A percentile compares a stretch with the other conserved stretches of the same genome.
phyloP scores from a whole-genome alignment of 2,113 vertebrate genomes.

The Rhynchopsitta pachyrhyncha region DNA sequence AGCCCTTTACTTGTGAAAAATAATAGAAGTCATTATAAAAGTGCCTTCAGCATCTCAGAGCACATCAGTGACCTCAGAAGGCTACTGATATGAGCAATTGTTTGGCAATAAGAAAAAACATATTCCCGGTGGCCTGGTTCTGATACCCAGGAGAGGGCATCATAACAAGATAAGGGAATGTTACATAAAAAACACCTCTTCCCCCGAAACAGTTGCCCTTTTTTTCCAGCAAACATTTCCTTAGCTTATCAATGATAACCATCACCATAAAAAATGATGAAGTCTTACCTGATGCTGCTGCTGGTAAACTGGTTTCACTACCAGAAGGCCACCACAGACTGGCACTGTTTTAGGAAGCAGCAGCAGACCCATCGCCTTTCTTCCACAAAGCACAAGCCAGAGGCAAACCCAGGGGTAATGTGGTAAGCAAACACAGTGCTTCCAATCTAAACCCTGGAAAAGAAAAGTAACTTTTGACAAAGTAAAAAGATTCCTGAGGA shows the following conservation, averaged over 20 bases:
- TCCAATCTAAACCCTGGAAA: not conserved
- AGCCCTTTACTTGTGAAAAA: not conserved
- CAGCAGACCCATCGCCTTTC: not conserved
- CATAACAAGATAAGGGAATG: not conserved
- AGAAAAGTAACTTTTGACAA: constrained; percentile 44
- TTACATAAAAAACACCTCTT: not conserved
- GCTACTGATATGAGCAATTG: not conserved
- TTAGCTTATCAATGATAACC: not conserved
- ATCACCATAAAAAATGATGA: not conserved
- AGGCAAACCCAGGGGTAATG: not conserved
- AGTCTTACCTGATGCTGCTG: not conserved
- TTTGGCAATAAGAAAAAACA: not conserved
- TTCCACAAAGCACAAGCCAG: not conserved
- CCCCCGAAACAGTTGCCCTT: not conserved
- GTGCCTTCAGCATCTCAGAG: not conserved
- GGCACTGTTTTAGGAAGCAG: not conserved
- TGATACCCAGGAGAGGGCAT: not conserved
- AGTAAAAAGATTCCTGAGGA: constrained; percentile 52
- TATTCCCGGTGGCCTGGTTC: too few relatives aligned
- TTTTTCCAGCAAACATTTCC: not conserved
- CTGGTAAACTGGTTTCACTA: not conserved
- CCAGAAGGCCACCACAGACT: not conserved
- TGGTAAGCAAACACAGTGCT: not conserved
- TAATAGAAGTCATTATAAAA: not conserved
- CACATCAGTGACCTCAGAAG: not conserved